Conservation (phyloP, 2,888 invertebrate species). For the Eupithecia inturbata region DNA sequence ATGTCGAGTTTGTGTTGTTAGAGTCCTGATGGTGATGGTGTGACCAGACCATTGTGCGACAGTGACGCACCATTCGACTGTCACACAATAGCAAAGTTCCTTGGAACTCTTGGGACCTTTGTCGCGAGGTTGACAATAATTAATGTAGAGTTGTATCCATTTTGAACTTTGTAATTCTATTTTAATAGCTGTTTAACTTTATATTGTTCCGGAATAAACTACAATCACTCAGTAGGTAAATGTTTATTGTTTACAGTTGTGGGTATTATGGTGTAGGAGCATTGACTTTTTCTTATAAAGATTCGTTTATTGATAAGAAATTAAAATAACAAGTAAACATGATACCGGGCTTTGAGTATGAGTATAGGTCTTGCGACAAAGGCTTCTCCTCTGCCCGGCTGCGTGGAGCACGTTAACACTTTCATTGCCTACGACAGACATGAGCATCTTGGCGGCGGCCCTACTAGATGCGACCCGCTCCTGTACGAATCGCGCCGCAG, state of each 20-base stretch:
- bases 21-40: not conserved
- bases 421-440: not conserved
- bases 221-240: not conserved
- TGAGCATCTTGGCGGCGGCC: not conserved
- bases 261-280: not conserved
- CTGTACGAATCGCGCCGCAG: not conserved
- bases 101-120: constrained; percentile 1
- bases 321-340: not conserved
- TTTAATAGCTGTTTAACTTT: constrained; percentile 4
- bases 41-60: not conserved
- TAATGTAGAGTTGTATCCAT: not conserved
- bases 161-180: not conserved
- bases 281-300: not conserved
- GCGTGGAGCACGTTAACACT: not conserved
- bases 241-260: not conserved
- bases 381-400: not conserved
- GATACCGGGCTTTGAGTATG: not conserved
- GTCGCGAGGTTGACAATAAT: not conserved
- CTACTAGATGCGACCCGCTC: not conserved
- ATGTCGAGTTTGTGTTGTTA: not conserved
- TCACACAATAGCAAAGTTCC: not conserved
- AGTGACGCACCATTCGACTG: not conserved
- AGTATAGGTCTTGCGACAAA: not conserved
- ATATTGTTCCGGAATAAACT: not conserved
- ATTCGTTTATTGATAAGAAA: not conserved